These are phyloP conservation scores for Patiria miniata DNA, from an alignment of 35 echinoderm and acorn worm genomes.

Conservation along the genomic window DNA sequence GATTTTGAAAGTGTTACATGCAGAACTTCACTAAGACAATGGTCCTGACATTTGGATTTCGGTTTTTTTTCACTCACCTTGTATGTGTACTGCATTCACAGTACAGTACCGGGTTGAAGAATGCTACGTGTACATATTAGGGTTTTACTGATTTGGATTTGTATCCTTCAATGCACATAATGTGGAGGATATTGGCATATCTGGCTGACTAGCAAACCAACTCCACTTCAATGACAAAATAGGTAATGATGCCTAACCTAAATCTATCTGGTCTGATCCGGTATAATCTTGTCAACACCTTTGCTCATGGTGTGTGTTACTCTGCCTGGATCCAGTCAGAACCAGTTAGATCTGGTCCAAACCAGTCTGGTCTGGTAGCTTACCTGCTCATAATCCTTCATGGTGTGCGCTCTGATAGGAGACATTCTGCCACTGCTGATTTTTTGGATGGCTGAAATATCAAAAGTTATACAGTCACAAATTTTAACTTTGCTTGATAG, in stretches of 20 bases:
- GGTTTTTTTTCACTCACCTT: too few species aligned
- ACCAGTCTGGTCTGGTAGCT: constrained; percentile 12
- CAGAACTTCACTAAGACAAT: too few species aligned
- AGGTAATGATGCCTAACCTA: too few species aligned
- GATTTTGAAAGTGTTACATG: too few species aligned
- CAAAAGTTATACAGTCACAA: background rate
- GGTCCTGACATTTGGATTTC: too few species aligned
- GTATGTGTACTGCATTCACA: too few species aligned
- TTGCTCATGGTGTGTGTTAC: background rate
- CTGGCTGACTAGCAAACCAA: too few species aligned
- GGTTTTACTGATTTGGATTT: background rate
- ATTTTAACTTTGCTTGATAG: too few species aligned
- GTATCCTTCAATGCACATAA: background rate
- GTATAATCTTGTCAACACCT: too few species aligned
- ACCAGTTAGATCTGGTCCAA: background rate
- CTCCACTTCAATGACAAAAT: too few species aligned
- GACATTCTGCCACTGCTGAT: constrained; percentile 71
- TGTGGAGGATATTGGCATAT: too few species aligned
- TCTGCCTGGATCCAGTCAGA: background rate
- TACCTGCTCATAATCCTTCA: constrained; percentile 90
- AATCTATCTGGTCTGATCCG: too few species aligned
- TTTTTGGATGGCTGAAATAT: constrained; percentile 50
- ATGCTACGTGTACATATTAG: background rate
- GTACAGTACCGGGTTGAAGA: background rate
- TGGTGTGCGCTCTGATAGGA: constrained; percentile 71